Conservation (phyloP, 2,113 vertebrate genomes). For the Otus sunia region DNA sequence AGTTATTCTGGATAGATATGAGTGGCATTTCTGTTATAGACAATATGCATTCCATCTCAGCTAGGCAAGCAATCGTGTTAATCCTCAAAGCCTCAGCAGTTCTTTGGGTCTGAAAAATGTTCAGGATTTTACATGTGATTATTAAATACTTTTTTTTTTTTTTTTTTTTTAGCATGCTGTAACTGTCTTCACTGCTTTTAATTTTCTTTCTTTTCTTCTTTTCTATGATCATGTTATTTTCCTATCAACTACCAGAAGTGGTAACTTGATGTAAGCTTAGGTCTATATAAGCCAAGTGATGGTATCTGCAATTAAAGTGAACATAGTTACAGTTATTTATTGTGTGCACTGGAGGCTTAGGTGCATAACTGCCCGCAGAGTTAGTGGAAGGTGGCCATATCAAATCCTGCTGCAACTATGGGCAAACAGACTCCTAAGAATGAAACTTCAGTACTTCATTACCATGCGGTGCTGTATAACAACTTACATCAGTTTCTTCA, state of each 20-base stretch:
- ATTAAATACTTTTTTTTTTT: not conserved
- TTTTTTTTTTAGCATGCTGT: not conserved
- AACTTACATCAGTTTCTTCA: not conserved
- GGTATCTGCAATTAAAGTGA: not conserved
- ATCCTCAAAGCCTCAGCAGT: constrained; percentile 4
- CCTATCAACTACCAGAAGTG: not conserved
- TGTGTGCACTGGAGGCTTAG: not conserved
- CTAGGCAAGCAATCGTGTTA: not conserved
- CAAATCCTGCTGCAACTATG: not conserved
- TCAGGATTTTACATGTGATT: not conserved
- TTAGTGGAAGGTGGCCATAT: not conserved
- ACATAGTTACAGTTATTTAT: not conserved
- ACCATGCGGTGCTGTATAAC: not conserved
- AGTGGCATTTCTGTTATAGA: not conserved
- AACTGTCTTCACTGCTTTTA: not conserved
- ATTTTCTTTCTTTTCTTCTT: not conserved
- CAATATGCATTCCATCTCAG: not conserved
- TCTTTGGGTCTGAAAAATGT: constrained; percentile 17
- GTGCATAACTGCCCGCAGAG: not conserved
- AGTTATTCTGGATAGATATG: not conserved
- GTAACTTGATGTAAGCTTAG: not conserved
- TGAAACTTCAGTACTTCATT: not conserved
- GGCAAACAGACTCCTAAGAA: not conserved
- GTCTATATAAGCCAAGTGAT: not conserved
- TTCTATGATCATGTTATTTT: not conserved